Conservation (phyloP, 2,888 invertebrate genomes). For the Cataglyphis livida region DNA sequence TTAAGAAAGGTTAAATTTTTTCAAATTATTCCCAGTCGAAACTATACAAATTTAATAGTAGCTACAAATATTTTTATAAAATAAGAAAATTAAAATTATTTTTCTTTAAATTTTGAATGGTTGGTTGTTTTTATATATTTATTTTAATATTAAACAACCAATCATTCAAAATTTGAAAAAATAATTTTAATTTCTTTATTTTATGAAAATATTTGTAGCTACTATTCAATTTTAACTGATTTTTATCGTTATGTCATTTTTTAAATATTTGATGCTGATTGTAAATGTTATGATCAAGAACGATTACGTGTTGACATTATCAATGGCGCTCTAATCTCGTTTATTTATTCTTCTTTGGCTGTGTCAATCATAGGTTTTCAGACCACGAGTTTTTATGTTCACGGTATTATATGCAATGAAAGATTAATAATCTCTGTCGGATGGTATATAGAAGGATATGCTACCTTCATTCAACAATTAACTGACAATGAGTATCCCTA, state of each 20-base stretch:
- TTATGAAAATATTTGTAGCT: background rate
- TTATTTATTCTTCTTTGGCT: background rate
- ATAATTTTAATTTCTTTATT: background rate
- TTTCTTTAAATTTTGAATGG: background rate
- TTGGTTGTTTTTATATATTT: background rate
- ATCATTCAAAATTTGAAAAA: background rate
- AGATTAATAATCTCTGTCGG: slow-evolving; percentile 5
- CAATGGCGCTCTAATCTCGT: background rate
- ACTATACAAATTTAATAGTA: background rate
- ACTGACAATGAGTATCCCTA: background rate
- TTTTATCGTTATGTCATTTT: background rate
- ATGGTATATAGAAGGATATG: background rate
- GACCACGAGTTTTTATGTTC: background rate
- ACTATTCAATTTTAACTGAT: background rate
- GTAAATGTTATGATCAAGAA: background rate
- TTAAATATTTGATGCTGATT: background rate
- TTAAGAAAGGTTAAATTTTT: background rate
- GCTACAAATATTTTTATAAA: background rate
- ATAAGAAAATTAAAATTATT: background rate
- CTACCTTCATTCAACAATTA: background rate
- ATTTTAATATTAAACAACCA: background rate
- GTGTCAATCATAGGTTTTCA: background rate
- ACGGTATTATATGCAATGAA: background rate
- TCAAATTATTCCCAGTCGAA: background rate
- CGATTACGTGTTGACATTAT: background rate